Evolutionary conservation across 2,113 vertebrate species (phyloP).

Genomic region (Saimiri boliviensis): DNA sequence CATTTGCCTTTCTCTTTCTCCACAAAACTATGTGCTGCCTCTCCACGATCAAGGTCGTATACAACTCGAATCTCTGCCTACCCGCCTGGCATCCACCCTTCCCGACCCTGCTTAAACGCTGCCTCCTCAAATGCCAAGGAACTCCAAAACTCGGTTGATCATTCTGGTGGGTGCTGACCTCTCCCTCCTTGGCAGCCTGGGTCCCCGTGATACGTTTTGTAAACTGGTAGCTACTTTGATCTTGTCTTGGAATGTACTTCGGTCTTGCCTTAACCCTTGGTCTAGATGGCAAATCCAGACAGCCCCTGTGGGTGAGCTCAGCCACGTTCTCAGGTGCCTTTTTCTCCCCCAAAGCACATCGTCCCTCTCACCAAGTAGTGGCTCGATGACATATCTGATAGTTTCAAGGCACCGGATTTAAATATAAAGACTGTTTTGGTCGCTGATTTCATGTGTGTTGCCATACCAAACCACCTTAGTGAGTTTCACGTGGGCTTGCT

Average conservation of each 20-base stretch:
- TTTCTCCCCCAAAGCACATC: not conserved
- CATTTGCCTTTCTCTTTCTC: not conserved
- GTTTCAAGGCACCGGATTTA: not conserved
- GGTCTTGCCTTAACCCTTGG: not conserved
- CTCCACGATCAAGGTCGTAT: not conserved
- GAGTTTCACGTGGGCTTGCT: not conserved
- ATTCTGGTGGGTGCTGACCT: not conserved
- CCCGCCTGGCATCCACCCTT: not conserved
- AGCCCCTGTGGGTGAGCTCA: not conserved
- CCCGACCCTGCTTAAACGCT: not conserved
- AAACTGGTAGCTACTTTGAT: slow-evolving; percentile 22
- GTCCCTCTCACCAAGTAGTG: not conserved
- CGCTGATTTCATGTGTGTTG: not conserved
- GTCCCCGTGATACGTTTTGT: not conserved
- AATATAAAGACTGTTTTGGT: not conserved
- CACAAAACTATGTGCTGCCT: not conserved
- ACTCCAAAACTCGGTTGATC: not conserved
- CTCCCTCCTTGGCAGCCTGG: not conserved
- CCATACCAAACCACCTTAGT: not conserved
- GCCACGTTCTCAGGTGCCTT: not conserved
- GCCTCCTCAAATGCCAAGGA: not conserved
- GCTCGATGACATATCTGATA: not conserved
- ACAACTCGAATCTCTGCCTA: not conserved
- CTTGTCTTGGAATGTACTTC: not conserved
- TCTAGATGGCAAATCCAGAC: not conserved